Percentiles rank a stretch among this genome's conserved stretches.
phyloP scores from a whole-genome alignment of 2,888 invertebrate genomes.

The Hypena proboscidalis region DNA sequence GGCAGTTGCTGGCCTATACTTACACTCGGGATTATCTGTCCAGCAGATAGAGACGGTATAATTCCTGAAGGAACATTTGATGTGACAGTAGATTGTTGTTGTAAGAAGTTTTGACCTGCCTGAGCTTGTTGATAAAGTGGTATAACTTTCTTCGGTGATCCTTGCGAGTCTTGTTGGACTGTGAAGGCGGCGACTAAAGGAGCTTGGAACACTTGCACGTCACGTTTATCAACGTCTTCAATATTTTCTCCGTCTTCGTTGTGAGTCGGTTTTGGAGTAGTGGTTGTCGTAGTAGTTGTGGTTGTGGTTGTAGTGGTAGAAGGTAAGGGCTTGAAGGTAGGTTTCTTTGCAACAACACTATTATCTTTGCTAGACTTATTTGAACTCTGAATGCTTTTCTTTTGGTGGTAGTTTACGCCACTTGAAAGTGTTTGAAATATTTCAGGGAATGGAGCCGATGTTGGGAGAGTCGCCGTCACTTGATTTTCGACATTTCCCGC shows the following conservation, averaged over 20 bases:
- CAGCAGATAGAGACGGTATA: slow-evolving; percentile 44
- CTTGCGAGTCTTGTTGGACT: slow-evolving; percentile 92
- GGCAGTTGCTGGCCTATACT: slow-evolving; percentile 49
- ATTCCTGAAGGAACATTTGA: slow-evolving; percentile 46
- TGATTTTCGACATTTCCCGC: slow-evolving; percentile 80
- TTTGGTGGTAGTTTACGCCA: slow-evolving; percentile 66
- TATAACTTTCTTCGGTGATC: slow-evolving; percentile 91
- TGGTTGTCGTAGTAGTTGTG: slow-evolving; percentile 84
- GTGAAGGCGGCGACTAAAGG: slow-evolving; percentile 94
- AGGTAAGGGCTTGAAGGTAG: slow-evolving; percentile 43
- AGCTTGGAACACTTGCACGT: slow-evolving; percentile 92
- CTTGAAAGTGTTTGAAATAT: slow-evolving; percentile 74
- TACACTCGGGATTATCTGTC: slow-evolving; percentile 39
- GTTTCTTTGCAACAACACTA: slow-evolving; percentile 49
- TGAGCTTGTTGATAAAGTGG: slow-evolving; percentile 87
- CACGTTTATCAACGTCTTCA: slow-evolving; percentile 87
- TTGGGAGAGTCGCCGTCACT: slow-evolving; percentile 67
- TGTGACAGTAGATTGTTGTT: slow-evolving; percentile 46
- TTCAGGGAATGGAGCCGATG: slow-evolving; percentile 70
- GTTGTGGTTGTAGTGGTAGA: slow-evolving; percentile 68
- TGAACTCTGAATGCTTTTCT: slow-evolving; percentile 67
- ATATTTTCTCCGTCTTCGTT: slow-evolving; percentile 88
- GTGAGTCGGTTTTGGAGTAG: slow-evolving; percentile 88
- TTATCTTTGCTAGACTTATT: slow-evolving; percentile 52
- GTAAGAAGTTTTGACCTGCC: slow-evolving; percentile 41